Evolutionary conservation across 2,888 invertebrate genomes (phyloP), one percentile per base, ranked within the genome.

Genomic region (Ectemnius cavifrons): DNA sequence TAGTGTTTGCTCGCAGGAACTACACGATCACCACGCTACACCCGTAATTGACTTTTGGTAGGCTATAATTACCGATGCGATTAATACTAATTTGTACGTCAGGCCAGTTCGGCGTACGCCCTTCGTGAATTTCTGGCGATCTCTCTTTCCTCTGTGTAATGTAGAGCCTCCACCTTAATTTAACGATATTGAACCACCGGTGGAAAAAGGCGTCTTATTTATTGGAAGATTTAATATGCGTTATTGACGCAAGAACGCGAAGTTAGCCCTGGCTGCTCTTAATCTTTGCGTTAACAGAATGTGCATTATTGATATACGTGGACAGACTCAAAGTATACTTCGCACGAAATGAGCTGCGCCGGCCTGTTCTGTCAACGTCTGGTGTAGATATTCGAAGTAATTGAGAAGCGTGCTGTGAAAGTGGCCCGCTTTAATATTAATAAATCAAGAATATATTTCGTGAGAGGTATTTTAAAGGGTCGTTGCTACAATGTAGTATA

Each of bases 61-160:
- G 67, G 2, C 66, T 57, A 61, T 61, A 73, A 76, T 76, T 76
- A 73, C 69, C 14, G 52, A n/a, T 46, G 63, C 64, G 52, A 71
- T 68, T 66, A 70, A 77, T 77, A 74, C 67, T 74, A 71, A 74
- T 74, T 74, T 74, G 74, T 68, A 65, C 65, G 71, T 64, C 27
- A 28, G 46, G 52, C 20, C 67, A 77, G 71, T 65, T 58, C n/a
- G 11, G 52, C 52, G n/a, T 14, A 56, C 59, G 67, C 45, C 18
- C 20, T 13, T 20, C 63, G 60, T 52, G 49, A 45, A 56, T 37
- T 57, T 16, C 45, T 63, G 46, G 8, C 65, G n/a, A 16, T 16
- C 52, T 45, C 28, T 13, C 27, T 13, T 18, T 0, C 13, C 5
- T 45, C 66, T 69, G 66, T 13, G 58, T 60, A 73, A 75, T 49